A percentile compares a stretch with the other conserved stretches of the same genome.
These are phyloP conservation scores for Caenorhabditis japonica DNA, from an alignment of 2,888 invertebrate genomes.

Conservation along the genomic window DNA sequence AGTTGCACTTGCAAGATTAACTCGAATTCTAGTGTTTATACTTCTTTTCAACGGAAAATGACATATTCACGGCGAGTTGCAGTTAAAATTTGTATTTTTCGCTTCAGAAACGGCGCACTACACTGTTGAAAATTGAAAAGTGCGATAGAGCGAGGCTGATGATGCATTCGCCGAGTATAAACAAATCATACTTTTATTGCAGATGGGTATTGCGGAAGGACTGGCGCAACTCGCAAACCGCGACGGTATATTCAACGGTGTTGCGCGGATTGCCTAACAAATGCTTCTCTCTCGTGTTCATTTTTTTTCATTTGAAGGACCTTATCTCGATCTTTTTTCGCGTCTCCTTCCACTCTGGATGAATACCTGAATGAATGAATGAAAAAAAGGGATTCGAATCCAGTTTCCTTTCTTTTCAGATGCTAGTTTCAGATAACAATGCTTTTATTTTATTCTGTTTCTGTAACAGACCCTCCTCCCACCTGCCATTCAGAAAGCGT, in stretches of 20 bases:
- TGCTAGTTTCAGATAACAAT: slow-evolving; percentile 1
- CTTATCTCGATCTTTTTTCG: slow-evolving; percentile 11
- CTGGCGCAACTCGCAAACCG: slow-evolving; percentile 27
- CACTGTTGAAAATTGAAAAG: too few species aligned
- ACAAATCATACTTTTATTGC: slow-evolving; percentile 15
- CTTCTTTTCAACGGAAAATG: too few species aligned
- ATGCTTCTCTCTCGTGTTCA: not conserved
- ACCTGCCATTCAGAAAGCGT: slow-evolving; percentile 6
- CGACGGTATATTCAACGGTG: slow-evolving; percentile 40
- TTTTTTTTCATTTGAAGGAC: not conserved
- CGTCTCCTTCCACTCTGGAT: slow-evolving; percentile 15
- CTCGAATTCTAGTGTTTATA: too few species aligned
- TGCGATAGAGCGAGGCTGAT: too few species aligned
- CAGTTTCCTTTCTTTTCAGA: slow-evolving; percentile 1
- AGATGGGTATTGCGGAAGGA: slow-evolving; percentile 48
- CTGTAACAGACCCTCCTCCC: slow-evolving; percentile 1
- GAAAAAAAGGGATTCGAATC: not conserved
- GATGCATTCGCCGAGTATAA: too few species aligned
- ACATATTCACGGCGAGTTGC: too few species aligned
- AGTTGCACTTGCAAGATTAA: too few species aligned
- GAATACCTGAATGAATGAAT: not conserved
- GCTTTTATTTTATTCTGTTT: too few species aligned
- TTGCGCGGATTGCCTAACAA: slow-evolving; percentile 44
- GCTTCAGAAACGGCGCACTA: too few species aligned
- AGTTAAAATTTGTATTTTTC: too few species aligned